phyloP scores from a whole-genome alignment of 2,888 invertebrate genomes.

The Trimorus sp. region DNA sequence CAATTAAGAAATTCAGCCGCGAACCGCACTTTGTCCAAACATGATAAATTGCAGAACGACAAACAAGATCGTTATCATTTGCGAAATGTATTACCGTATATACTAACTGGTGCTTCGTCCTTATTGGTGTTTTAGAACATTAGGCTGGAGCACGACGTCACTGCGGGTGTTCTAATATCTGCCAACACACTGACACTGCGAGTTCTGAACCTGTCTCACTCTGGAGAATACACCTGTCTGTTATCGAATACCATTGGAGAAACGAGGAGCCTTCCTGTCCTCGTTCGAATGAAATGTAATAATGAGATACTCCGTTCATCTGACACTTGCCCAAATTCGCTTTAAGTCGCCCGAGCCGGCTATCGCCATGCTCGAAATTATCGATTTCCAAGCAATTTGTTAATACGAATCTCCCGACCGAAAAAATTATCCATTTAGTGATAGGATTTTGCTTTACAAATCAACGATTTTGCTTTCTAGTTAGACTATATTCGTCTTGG shows the following conservation, averaged over 20 bases:
- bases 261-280: conserved; percentile 88
- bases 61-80: conserved; percentile 54
- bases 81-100: conserved; percentile 51
- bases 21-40: conserved; percentile 32
- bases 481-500: no score
- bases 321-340: conserved; percentile 31
- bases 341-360: conserved; percentile 5
- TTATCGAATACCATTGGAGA: conserved; percentile 92
- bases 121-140: conserved; percentile 83
- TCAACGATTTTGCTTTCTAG: no score
- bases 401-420: not conserved
- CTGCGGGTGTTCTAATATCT: conserved; percentile 86
- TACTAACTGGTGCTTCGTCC: conserved; percentile 42
- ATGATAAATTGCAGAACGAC: conserved; percentile 39
- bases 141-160: conserved; percentile 86
- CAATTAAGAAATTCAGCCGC: conserved; percentile 30
- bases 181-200: conserved; percentile 87
- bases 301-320: conserved; percentile 41
- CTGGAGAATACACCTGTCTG: conserved; percentile 91
- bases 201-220: conserved; percentile 87
- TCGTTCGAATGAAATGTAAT: conserved; percentile 91
- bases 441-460: no score
- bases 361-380: conserved; percentile 16
- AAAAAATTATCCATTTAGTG: no score
- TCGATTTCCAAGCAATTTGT: conserved; percentile 6